Base-by-base conservation (phyloP, 2,113 vertebrate genomes). In the Sterna hirundo region DNA sequence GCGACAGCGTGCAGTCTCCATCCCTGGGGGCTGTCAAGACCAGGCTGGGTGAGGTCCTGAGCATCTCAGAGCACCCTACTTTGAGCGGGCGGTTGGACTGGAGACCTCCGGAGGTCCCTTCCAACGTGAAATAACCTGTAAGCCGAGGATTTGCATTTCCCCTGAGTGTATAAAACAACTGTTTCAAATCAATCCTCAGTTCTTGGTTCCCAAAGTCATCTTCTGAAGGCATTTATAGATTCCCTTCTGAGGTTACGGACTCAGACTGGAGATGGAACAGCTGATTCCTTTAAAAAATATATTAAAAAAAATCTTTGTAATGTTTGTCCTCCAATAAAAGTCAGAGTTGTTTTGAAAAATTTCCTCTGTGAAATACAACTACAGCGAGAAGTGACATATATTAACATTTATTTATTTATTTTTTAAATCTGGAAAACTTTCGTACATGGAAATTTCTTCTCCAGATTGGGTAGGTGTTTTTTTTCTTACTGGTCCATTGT, bases 321-420 rank as follows among this genome's bases (percentile, higher is more conserved):
- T 6, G 1, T 62, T 69, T 61, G 30, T 94, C 25, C n/a, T 84
- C 49, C 46, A 82, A 26, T 84, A 89, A 96, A 94, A 95, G 87
- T 89, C 87, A 78, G 11, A 70, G 77, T 49, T 94, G 92, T 74
- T 96, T 82, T 78, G 77, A 82, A 93, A 52, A 7, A 21, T 68
- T 89, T n/a, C 46, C 74, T 65, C 71, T 40, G 38, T 78, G 77
- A 93, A 62, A 36, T n/a, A 23, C 38, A 81, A 2, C 30, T 51
- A 5, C 68, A 30, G 54, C 26, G 32, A 65, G 44, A 72, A 62
- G 25, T 61, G 86, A 82, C 38, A 62, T 17, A 3, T n/a, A 66
- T 34, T 77, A 89, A 52, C 52, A 79, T 46, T 46, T 46, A 78
- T 6, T 5, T 34, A 38, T 36, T 57, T 16, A 18, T n/a, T 49